Conservation (phyloP, 2,797 vertebrate species). For the Syngnathus acus region DNA sequence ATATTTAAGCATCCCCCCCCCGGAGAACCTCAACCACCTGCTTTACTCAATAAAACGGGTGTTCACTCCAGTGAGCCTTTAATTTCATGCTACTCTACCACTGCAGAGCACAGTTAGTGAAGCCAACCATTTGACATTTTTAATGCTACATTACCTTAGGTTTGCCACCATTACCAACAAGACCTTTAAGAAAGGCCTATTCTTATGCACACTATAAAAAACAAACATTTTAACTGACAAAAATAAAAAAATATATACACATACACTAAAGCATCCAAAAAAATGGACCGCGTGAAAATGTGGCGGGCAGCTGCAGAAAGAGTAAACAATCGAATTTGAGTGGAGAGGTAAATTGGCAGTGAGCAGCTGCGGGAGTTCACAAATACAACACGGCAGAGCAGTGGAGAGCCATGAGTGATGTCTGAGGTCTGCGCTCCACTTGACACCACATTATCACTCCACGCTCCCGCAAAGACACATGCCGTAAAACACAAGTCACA, state of each 20-base stretch:
- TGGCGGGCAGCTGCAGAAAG: conserved; percentile 16
- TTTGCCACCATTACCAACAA: neutral
- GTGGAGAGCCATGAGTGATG: conserved; percentile 56
- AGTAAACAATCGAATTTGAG: conserved; percentile 22
- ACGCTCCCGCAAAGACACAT: conserved; percentile 63
- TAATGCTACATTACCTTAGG: neutral
- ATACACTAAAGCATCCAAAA: neutral
- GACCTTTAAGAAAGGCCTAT: neutral
- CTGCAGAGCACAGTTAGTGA: neutral
- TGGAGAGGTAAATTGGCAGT: conserved; percentile 24
- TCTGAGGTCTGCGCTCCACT: conserved; percentile 54
- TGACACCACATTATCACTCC: conserved; percentile 71
- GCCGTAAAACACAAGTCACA: conserved; percentile 64
- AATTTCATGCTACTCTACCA: conserved; percentile 7
- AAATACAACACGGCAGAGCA: conserved; percentile 29
- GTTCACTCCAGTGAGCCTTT: conserved; percentile 1
- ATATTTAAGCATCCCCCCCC: conserved; percentile 10
- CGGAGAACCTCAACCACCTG: conserved; percentile 11
- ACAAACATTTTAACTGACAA: neutral
- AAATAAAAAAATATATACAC: neutral
- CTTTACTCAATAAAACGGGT: conserved; percentile 4
- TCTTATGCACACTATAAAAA: neutral
- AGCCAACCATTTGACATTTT: neutral
- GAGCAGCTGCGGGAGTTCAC: conserved; percentile 35
- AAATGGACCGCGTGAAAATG: conserved; percentile 9